Base-by-base conservation (phyloP, 2,797 vertebrate genomes). In the Xerus rutilus region DNA sequence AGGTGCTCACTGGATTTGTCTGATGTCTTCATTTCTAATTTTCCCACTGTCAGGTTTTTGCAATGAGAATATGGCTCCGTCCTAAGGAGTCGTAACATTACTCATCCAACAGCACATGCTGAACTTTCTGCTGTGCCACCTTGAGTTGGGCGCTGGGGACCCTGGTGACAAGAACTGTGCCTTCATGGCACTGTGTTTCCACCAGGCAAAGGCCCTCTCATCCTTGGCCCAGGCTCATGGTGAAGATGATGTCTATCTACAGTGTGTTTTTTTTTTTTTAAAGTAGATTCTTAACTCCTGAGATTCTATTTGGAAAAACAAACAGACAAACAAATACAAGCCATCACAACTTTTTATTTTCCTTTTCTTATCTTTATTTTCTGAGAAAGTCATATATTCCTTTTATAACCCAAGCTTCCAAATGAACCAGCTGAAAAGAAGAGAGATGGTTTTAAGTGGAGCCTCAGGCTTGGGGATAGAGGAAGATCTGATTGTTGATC, bases 311-410 rank as follows among this genome's bases (percentile, higher is more conserved):
- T 70, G 13, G 30, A 20, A 4, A 43, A 30, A 28, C 20, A 59
- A 69, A n/a, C 49, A 49, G 39, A 39, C 39, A 39, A 57, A 57
- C 18, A 57, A 57, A 57, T 7, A 57, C 7, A 57, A 15, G 35
- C 23, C 18, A 70, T 57, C 23, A 28, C 1, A 54, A 52, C 28
- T 28, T 57, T 73, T 23, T 64, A 18, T 39, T 47, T 35, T 65
- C 57, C 13, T 49, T 28, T 73, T 54, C 86, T 86, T 85, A 9
- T 84, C 35, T 79, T 88, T 57, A 47, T 72, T 85, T 94, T 47
- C 23, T 83, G 1, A 0, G 15, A 65, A 73, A 35, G 20, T 45
- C 54, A 25, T 17, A 5, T 79, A 83, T 69, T 67, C 39, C 62
- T 93, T 93, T 93, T 49, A 72, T 43, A 28, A n/a, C 1, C 30